These are phyloP conservation scores for Hoplias malabaricus DNA, from an alignment of 2,113 vertebrate genomes.

Conservation along the genomic window DNA sequence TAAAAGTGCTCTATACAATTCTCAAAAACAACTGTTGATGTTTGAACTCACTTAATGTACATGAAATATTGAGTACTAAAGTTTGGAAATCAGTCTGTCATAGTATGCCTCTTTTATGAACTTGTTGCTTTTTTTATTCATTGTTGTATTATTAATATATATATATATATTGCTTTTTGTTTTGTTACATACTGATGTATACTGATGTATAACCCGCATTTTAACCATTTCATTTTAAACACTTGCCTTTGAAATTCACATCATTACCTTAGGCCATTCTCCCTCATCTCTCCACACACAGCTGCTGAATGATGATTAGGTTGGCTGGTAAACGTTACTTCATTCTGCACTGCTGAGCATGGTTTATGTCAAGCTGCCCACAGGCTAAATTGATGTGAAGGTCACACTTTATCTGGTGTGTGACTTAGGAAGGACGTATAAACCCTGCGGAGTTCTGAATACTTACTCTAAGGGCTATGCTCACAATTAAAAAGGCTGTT, in stretches of 20 bases:
- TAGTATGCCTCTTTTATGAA: too few relatives aligned
- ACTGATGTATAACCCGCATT: neutral
- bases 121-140: too few relatives aligned
- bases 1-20: too few relatives aligned
- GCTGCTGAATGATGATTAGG: neutral
- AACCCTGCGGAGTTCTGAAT: neutral
- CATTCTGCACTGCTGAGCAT: neutral
- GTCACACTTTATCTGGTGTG: conserved; percentile 8
- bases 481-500: neutral
- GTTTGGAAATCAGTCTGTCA: too few relatives aligned
- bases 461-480: neutral
- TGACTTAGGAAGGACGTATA: neutral
- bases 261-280: neutral
- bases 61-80: too few relatives aligned
- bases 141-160: too few relatives aligned
- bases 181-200: neutral
- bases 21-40: too few relatives aligned
- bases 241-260: neutral
- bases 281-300: neutral
- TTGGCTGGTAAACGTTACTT: neutral
- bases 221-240: neutral
- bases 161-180: neutral
- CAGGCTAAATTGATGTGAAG: neutral
- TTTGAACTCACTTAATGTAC: too few relatives aligned
- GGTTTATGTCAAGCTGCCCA: neutral